Evolutionary conservation across 2,888 invertebrate genomes (phyloP).

Genomic region (Eupelmus urozonus): DNA sequence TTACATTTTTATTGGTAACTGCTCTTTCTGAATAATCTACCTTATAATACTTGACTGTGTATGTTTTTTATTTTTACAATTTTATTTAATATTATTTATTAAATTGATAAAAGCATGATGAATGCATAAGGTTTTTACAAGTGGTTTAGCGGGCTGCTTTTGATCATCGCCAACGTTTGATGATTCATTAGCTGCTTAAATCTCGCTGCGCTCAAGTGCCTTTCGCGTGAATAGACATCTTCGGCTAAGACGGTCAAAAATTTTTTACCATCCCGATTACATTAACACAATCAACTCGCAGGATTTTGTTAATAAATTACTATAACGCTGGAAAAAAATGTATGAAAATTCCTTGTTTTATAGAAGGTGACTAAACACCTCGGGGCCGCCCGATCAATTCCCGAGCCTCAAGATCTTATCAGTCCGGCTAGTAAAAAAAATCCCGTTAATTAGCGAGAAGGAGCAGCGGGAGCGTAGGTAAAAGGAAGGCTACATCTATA

Average conservation of each 20-base stretch:
- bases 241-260: background rate
- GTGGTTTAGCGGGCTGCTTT: constrained; percentile 61
- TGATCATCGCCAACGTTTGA: constrained; percentile 69
- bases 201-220: constrained; percentile 35
- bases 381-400: background rate
- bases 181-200: constrained; percentile 72
- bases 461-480: no score
- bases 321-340: no score
- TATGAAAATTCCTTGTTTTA: background rate
- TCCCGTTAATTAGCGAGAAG: constrained; percentile 10
- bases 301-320: no score
- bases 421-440: background rate
- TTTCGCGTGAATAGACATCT: constrained; percentile 10
- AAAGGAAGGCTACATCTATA: no score
- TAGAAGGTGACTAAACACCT: constrained; percentile 7
- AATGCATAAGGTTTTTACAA: background rate
- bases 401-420: background rate
- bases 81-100: no score
- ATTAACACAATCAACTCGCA: no score
- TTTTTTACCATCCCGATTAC: background rate
- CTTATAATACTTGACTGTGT: no score
- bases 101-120: no score
- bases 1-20: no score
- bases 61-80: no score
- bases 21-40: no score